phyloP scores from a whole-genome alignment of 2,888 invertebrate species.

The Barypeithes pellucidus region DNA sequence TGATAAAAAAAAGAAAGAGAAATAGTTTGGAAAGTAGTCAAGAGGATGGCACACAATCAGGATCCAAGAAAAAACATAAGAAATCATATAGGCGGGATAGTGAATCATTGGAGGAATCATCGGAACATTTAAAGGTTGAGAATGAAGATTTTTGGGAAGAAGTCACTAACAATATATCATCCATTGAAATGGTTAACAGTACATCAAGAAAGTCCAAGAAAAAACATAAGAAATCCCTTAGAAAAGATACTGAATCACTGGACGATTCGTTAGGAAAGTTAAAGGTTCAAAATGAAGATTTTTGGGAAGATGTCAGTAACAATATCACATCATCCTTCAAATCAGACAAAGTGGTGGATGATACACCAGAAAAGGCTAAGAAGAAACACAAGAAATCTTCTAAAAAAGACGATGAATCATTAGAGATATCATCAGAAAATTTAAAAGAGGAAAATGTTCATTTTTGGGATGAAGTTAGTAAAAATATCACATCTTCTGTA shows the following conservation, averaged over 20 bases:
- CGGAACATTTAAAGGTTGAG: not conserved
- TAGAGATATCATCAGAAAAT: not conserved
- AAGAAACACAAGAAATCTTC: not conserved
- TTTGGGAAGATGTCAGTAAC: not conserved
- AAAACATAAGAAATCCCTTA: not conserved
- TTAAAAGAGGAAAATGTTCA: not conserved
- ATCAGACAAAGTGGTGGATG: no score
- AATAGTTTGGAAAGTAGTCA: not conserved
- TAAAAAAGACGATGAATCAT: not conserved
- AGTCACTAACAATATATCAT: not conserved
- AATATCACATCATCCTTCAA: not conserved
- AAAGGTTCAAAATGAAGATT: not conserved
- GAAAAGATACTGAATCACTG: not conserved
- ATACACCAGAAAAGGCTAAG: no score
- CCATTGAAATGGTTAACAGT: no score
- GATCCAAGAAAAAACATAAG: not conserved
- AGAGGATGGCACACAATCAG: not conserved
- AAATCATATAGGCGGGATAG: not conserved
- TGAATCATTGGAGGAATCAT: not conserved
- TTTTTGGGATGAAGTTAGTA: not conserved
- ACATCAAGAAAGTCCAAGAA: not conserved
- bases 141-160: not conserved
- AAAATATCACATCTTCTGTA: not conserved
- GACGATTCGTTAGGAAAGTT: not conserved
- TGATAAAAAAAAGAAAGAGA: not conserved